A percentile compares a stretch with the other conserved stretches of the same genome.
Conservation (phyloP, 2,888 invertebrate species). For the Notodonta ziczac region DNA sequence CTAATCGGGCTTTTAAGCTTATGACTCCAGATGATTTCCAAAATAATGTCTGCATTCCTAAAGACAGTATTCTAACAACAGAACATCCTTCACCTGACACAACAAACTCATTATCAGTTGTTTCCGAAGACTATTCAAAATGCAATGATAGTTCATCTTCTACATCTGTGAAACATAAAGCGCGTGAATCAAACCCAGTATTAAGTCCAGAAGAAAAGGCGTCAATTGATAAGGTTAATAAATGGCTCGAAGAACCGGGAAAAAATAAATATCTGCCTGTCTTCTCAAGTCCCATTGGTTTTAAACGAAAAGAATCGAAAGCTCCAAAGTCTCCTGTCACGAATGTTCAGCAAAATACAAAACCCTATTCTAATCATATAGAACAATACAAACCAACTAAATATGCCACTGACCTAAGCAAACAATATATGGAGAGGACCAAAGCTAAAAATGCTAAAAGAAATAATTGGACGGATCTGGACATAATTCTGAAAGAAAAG, state of each 20-base stretch:
- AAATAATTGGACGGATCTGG: slow-evolving; percentile 37
- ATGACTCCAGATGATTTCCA: slow-evolving; percentile 56
- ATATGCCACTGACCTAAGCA: slow-evolving; percentile 45
- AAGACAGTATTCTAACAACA: too few species aligned
- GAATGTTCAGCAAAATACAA: slow-evolving; percentile 12
- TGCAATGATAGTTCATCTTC: background rate
- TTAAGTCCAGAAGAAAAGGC: slow-evolving; percentile 36
- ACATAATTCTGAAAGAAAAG: slow-evolving; percentile 38
- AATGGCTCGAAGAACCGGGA: slow-evolving; percentile 43
- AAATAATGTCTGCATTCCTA: background rate
- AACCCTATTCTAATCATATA: slow-evolving; percentile 6
- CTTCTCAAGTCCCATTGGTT: slow-evolving; percentile 39
- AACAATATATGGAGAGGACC: slow-evolving; percentile 37
- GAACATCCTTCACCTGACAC: background rate
- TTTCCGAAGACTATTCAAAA: too few species aligned
- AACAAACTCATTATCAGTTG: background rate
- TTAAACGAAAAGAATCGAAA: slow-evolving; percentile 44
- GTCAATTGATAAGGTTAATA: slow-evolving; percentile 53
- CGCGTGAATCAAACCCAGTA: background rate
- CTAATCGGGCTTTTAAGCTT: slow-evolving; percentile 40
- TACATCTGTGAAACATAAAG: background rate
- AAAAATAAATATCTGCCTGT: slow-evolving; percentile 23
- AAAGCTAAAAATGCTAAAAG: slow-evolving; percentile 16
- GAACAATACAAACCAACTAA: slow-evolving; percentile 41
- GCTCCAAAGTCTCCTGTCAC: slow-evolving; percentile 12